Base-by-base conservation (phyloP, 2,113 vertebrate genomes). In the Prietella phreatophila region DNA sequence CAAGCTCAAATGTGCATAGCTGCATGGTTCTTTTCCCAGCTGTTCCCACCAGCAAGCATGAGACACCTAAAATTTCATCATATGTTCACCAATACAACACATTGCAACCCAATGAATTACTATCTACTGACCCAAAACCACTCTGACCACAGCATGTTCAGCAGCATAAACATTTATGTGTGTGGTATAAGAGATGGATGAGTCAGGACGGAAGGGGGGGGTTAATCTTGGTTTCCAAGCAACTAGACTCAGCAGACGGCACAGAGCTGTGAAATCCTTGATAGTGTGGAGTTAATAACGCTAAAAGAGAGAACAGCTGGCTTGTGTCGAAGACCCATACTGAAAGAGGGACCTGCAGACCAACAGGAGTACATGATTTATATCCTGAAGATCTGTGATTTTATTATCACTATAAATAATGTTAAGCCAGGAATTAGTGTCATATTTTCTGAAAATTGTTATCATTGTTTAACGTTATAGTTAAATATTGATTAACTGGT, bases 221-320 rank as follows among this genome's bases (percentile, higher is more conserved):
- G 76, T 79, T 86, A 85, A 85, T 88, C 85, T 86, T 85, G 87
- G 90, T 91, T 88, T 91, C 90, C 80, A 88, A 91, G 90, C 90
- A 91, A 91, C 87, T 84, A 88, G 86, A 86, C 73, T 91, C 65
- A 56, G 84, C 88, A 89, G 61, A 89, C 75, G 33, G 90, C 71
- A 30, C 39, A 82, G 73, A 76, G 53, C 86, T 85, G 73, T 87
- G 79, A 85, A 84, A 90, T 82, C 25, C 85, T 85, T 84, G 79
- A 85, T 85, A 87, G 90, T 85, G 82, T 39, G 27, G 19, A 82
- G 75, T 86, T 88, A 88, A 88, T 90, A 88, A 86, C 30, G 69
- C 63, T 60, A 81, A 84, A 85, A 39, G 76, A 69, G 83, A 11
- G 11, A 42, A 76, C 20, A 27, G 85, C 42, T 79, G 25, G 50